phyloP scores from a whole-genome alignment of 2,113 vertebrate genomes.

The Chiloscyllium plagiosum region DNA sequence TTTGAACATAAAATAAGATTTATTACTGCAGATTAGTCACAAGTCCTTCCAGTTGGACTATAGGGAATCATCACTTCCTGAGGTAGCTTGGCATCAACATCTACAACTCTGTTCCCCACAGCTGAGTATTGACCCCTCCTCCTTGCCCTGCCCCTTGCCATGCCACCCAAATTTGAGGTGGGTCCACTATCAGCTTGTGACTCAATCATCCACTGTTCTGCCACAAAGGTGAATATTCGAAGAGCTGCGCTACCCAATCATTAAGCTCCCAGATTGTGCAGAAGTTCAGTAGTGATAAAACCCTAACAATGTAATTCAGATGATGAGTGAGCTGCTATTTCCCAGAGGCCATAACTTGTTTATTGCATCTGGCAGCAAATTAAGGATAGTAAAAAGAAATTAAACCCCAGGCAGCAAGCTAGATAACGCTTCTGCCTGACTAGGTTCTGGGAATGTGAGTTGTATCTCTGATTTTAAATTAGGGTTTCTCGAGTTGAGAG shows the following conservation, averaged over 20 bases:
- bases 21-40: neutral
- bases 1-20: constrained; percentile 17
- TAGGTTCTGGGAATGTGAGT: constrained; percentile 55
- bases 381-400: constrained; percentile 65
- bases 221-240: constrained; percentile 42
- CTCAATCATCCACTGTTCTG: constrained; percentile 37
- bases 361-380: constrained; percentile 75
- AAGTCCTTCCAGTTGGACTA: neutral
- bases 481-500: constrained; percentile 63
- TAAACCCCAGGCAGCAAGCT: constrained; percentile 67
- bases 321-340: constrained; percentile 64
- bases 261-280: constrained; percentile 56
- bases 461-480: constrained; percentile 74
- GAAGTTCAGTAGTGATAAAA: constrained; percentile 71
- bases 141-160: neutral
- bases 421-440: constrained; percentile 54
- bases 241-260: constrained; percentile 42
- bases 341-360: constrained; percentile 63
- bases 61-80: neutral
- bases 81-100: neutral
- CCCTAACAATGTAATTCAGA: constrained; percentile 59
- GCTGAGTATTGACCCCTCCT: neutral
- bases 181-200: neutral
- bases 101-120: neutral
- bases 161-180: neutral